Conservation (phyloP, 2,113 vertebrate species). For the Gracilinanus agilis region DNA sequence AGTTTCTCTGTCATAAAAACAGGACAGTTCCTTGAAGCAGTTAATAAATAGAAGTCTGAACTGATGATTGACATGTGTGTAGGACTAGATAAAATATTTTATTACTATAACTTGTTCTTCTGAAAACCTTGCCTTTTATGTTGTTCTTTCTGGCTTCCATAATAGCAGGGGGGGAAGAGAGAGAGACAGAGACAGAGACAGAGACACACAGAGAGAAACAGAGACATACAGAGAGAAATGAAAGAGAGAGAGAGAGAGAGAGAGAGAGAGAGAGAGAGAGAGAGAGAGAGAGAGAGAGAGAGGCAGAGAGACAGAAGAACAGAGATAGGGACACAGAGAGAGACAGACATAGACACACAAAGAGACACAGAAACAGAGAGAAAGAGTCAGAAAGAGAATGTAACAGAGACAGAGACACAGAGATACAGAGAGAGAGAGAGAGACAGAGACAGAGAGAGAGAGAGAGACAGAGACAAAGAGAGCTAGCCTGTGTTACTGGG, state of each 20-base stretch:
- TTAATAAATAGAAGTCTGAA: neutral
- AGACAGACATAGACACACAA: no score
- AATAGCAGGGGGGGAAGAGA: neutral
- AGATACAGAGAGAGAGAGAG: neutral
- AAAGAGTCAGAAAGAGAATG: neutral
- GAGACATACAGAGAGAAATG: no score
- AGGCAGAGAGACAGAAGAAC: neutral
- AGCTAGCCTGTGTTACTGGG: neutral
- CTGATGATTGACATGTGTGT: neutral
- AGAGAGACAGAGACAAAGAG: neutral
- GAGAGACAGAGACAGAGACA: no score
- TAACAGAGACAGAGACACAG: neutral
- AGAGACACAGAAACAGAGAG: no score
- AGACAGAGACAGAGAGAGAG: neutral
- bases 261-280: neutral
- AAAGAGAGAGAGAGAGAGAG: neutral
- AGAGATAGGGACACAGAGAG: neutral
- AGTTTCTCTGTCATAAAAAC: neutral
- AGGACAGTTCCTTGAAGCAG: neutral
- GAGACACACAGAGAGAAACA: no score
- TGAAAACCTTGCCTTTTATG: neutral
- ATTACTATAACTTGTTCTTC: neutral
- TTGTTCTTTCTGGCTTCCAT: neutral
- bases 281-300: neutral
- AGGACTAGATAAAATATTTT: neutral